Percentiles rank a stretch among this genome's conserved stretches.
These are phyloP conservation scores for Buceros bicornis DNA, from an alignment of 2,797 vertebrate genomes.

Conservation along the genomic window DNA sequence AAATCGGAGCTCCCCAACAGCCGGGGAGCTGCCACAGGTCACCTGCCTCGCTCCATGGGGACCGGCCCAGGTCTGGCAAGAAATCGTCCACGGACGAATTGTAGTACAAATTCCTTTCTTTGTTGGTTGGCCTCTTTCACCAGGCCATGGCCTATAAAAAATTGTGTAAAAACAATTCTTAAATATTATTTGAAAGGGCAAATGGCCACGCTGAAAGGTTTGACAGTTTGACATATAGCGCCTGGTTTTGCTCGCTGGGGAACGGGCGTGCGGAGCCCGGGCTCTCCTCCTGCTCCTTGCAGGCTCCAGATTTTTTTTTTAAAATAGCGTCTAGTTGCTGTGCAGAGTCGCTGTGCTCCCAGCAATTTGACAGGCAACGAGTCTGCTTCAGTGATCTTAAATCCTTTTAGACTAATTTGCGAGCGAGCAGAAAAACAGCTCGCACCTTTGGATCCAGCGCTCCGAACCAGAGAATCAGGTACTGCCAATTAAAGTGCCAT, in stretches of 20 bases:
- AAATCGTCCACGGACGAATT: conserved; percentile 84
- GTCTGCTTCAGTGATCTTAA: conserved; percentile 86
- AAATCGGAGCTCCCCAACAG: conserved; percentile 88
- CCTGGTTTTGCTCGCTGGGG: conserved; percentile 77
- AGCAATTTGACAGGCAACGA: conserved; percentile 82
- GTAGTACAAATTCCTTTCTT: conserved; percentile 86
- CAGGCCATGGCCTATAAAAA: conserved; percentile 88
- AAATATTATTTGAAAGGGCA: conserved; percentile 88
- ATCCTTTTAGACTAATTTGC: conserved; percentile 88
- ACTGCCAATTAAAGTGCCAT: conserved; percentile 84
- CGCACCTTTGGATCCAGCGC: conserved; percentile 84
- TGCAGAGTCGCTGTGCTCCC: conserved; percentile 70
- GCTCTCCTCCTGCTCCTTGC: conserved; percentile 74
- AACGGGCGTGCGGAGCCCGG: conserved; percentile 59
- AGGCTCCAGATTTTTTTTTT: conserved; percentile 57
- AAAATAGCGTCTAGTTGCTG: conserved; percentile 75
- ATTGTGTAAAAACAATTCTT: conserved; percentile 87
- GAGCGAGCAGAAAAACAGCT: conserved; percentile 88
- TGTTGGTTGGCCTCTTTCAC: conserved; percentile 80
- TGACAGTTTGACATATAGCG: conserved; percentile 84
- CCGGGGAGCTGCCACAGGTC: conserved; percentile 90
- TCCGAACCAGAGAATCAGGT: conserved; percentile 82
- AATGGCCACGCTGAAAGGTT: conserved; percentile 82
- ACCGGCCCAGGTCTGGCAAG: conserved; percentile 83
- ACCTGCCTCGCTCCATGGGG: conserved; percentile 82